Evolutionary conservation across 2,113 vertebrate genomes (phyloP).

Genomic region (Erythrocercus mccallii): DNA sequence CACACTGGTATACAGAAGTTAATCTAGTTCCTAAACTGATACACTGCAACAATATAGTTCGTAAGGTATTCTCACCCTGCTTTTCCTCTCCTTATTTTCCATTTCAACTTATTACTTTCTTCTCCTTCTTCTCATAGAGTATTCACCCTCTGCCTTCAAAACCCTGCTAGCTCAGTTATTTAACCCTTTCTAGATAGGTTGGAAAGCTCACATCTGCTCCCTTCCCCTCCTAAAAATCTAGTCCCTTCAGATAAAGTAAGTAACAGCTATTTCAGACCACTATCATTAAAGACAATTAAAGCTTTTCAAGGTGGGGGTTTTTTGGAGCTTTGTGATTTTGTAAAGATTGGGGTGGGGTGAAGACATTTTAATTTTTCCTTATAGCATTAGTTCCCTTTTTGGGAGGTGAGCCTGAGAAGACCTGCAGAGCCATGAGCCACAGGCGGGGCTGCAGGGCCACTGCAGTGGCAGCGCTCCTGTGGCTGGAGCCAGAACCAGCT

Average conservation of each 20-base stretch:
- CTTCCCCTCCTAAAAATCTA: not conserved
- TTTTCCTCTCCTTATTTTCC: not conserved
- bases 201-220: not conserved
- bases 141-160: not conserved
- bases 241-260: not conserved
- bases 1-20: not conserved
- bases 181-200: not conserved
- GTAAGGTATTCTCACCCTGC: not conserved
- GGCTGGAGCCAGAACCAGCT: not conserved
- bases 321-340: not conserved
- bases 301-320: not conserved
- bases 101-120: not conserved
- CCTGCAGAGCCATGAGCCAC: accelerated
- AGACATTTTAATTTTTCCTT: not conserved
- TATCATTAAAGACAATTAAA: not conserved
- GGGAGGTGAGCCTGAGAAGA: not conserved
- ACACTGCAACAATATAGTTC: not conserved
- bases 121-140: not conserved
- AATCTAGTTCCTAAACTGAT: not conserved
- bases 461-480: accelerated
- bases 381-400: not conserved
- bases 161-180: not conserved
- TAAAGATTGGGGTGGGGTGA: accelerated
- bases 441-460: accelerated
- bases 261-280: not conserved